A percentile compares a stretch with the other conserved stretches of the same genome.
Evolutionary conservation across 2,888 invertebrate genomes (phyloP).

Genomic region (Hylaea fasciaria): DNA sequence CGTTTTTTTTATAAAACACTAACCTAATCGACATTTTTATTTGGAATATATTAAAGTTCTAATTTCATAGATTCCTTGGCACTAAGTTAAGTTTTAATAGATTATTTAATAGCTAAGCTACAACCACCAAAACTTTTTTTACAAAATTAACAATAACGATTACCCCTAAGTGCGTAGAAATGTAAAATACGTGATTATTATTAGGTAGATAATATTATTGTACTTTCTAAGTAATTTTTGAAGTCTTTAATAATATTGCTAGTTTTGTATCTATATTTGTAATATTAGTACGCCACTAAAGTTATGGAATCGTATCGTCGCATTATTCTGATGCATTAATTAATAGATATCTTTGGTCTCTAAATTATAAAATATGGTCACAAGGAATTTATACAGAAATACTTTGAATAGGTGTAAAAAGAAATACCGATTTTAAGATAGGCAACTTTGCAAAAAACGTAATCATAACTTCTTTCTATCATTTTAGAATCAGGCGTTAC

Average conservation of each 20-base stretch:
- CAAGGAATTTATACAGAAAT: no score
- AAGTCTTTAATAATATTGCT: conserved; percentile 37
- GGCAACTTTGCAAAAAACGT: no score
- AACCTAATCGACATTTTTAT: conserved; percentile 23
- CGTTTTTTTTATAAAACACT: conserved; percentile 43
- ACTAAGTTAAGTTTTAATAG: conserved; percentile 40
- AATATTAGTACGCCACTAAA: no score
- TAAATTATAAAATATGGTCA: no score
- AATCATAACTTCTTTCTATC: no score
- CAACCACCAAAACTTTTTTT: conserved; percentile 35
- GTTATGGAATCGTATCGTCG: conserved; percentile 12
- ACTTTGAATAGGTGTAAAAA: no score
- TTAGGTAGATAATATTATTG: conserved; percentile 10
- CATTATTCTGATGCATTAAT: conserved; percentile 9
- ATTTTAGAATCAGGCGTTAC: no score
- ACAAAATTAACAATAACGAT: conserved; percentile 25
- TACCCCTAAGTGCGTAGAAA: conserved; percentile 36
- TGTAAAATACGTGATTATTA: conserved; percentile 25
- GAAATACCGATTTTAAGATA: no score
- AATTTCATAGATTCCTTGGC: conserved; percentile 46
- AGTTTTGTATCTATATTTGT: conserved; percentile 19
- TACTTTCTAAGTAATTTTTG: conserved; percentile 21
- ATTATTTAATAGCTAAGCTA: conserved; percentile 22
- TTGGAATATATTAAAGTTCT: conserved; percentile 28
- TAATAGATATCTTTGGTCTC: conserved; percentile 22